A percentile compares a stretch with the other conserved stretches of the same genome.
Conservation (phyloP, 2,797 vertebrate genomes). For the Arctocebus calabarensis region DNA sequence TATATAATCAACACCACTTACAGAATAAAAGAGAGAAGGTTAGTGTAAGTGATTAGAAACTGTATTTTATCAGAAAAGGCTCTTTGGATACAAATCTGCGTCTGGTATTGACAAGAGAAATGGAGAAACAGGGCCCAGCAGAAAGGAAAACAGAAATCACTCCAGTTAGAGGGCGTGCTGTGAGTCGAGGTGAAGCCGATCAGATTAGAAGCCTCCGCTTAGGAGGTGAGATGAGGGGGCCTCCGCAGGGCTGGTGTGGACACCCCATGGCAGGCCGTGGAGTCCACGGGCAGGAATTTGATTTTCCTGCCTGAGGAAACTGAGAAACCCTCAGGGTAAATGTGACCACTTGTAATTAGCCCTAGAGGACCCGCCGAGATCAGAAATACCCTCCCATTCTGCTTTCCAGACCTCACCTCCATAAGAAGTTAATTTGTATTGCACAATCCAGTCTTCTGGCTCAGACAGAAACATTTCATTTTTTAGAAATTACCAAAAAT, state of each 20-base stretch:
- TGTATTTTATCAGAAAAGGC: slow-evolving; percentile 12
- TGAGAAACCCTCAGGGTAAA: slow-evolving; percentile 35
- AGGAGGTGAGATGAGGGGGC: neutral
- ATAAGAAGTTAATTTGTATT: slow-evolving; percentile 71
- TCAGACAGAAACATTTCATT: slow-evolving; percentile 63
- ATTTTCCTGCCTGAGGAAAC: neutral
- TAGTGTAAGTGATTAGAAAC: neutral
- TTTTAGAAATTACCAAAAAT: slow-evolving; percentile 78
- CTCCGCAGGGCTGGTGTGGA: accelerated
- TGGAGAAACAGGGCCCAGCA: neutral
- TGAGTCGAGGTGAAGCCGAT: neutral
- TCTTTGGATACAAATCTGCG: neutral
- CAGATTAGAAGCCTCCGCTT: neutral
- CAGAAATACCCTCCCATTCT: slow-evolving; percentile 18
- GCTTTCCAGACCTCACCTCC: slow-evolving; percentile 37
- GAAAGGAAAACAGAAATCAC: neutral
- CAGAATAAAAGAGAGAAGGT: neutral
- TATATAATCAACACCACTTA: neutral
- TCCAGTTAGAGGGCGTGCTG: neutral
- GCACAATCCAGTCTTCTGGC: slow-evolving; percentile 68
- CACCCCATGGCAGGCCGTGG: neutral
- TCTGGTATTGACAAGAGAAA: neutral
- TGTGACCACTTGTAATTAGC: neutral
- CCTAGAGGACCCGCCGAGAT: neutral
- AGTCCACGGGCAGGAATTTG: neutral